Percentiles rank a stretch among this genome's conserved stretches.
Conservation (phyloP, 2,797 vertebrate genomes). For the Oophaga sylvatica region DNA sequence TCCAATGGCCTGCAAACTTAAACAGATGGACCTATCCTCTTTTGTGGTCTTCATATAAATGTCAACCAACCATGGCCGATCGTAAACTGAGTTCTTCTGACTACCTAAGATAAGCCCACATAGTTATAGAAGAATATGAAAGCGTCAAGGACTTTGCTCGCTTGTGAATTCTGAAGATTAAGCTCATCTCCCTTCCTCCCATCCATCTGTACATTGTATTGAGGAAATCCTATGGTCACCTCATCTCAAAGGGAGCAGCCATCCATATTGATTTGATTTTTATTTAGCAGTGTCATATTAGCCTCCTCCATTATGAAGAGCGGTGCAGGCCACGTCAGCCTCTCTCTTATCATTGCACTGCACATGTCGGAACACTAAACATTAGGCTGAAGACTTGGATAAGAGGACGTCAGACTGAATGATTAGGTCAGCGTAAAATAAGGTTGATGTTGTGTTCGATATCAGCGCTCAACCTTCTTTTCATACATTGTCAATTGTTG, state of each 20-base stretch:
- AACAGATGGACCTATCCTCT: not conserved
- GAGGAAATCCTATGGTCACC: not conserved
- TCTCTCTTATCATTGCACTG: slow-evolving; percentile 32
- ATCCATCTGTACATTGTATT: slow-evolving; percentile 8
- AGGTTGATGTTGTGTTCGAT: not conserved
- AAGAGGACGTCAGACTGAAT: not conserved
- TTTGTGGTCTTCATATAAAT: not conserved
- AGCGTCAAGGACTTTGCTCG: not conserved
- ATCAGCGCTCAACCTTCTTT: not conserved
- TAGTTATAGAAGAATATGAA: not conserved
- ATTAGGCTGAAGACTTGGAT: slow-evolving; percentile 4
- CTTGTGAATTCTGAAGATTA: not conserved
- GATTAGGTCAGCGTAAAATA: not conserved
- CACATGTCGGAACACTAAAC: slow-evolving; percentile 41
- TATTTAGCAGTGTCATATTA: slow-evolving; percentile 34
- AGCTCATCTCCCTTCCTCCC: not conserved
- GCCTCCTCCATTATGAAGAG: slow-evolving; percentile 44
- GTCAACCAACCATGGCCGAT: not conserved
- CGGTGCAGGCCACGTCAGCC: not conserved
- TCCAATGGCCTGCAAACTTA: not conserved
- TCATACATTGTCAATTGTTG: not conserved
- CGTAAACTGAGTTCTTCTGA: not conserved
- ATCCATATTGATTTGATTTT: not conserved
- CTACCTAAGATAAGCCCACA: not conserved
- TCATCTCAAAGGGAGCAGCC: not conserved